A percentile compares a stretch with the other conserved stretches of the same genome.
phyloP scores from a whole-genome alignment of 2,113 vertebrate species.

The Nibea coibor region DNA sequence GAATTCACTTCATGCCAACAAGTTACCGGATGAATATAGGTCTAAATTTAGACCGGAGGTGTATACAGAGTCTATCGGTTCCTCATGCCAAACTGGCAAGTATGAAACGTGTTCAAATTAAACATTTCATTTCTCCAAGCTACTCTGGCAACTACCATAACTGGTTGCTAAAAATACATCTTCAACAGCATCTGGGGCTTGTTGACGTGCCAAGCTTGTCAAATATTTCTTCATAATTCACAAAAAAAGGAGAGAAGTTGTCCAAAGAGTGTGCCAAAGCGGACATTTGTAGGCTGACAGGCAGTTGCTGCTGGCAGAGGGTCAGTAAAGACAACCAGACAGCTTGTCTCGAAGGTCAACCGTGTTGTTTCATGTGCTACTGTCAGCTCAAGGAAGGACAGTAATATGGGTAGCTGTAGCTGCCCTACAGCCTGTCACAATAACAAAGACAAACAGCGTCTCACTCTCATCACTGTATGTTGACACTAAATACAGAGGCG shows the following conservation, averaged over 20 bases:
- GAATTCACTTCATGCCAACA: constrained; percentile 2
- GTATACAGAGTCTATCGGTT: background rate
- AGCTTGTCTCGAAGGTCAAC: constrained; percentile 39
- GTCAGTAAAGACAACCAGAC: constrained; percentile 18
- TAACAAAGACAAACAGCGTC: constrained; percentile 17
- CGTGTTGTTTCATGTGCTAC: background rate
- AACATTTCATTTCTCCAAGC: constrained; percentile 10
- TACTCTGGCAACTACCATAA: constrained; percentile 16
- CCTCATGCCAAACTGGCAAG: background rate
- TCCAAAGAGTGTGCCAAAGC: background rate
- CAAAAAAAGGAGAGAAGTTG: background rate
- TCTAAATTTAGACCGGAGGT: constrained; percentile 16
- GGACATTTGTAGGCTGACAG: constrained; percentile 13
- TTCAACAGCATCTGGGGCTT: background rate
- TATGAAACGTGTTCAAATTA: background rate
- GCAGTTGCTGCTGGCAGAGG: constrained; percentile 21
- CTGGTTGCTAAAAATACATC: background rate
- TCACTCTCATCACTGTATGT: background rate
- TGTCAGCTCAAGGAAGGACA: constrained; percentile 8
- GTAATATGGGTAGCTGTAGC: background rate
- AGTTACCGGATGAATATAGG: background rate
- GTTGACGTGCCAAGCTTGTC: background rate
- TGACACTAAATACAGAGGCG: constrained; percentile 14
- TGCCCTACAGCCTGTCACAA: constrained; percentile 16
- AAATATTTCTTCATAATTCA: background rate